Evolutionary conservation across 2,888 invertebrate species (phyloP), one percentile per base, ranked within the genome.

Genomic region (Ichneumoninae sp.): DNA sequence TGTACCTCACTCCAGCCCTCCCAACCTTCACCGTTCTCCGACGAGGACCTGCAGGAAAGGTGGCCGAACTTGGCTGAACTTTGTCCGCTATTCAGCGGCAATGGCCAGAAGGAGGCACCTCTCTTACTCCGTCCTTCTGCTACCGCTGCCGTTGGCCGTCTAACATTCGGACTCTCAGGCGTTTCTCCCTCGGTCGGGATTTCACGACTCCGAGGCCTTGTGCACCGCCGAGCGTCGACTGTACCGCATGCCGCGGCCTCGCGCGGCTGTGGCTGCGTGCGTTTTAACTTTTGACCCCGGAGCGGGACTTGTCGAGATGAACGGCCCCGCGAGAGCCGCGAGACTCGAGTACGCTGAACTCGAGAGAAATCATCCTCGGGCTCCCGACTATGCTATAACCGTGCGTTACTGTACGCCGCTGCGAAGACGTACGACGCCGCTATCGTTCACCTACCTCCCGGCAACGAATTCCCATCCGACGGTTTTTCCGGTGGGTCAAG

Each of bases 31-130:
- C 13, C 26, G 26, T 57, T 57, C 57, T 13, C 22, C 57, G 57
- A 22, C 22, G 22, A 26, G 22, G 57, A 33, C 50, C 65, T 36
- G 77, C 36, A 69, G 73, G 86, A 85, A 85, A 88, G 88, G 87
- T 89, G 83, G 84, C 86, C 87, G 88, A 90, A 90, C 90, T 90
- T 88, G 82, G 81, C 74, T 86, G 88, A 90, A 90, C 90, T 90
- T 90, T 88, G 87, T 88, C 85, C 88, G 87, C 40, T 68, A 73
- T 69, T 83, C 73, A 71, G 66, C 44, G 57, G 47, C n/a, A 65
- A 75, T 40, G 70, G 33, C 63, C 63, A 75, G 60, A 26, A 69
- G 26, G 30, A 63, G 50, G 22, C 36, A 60, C 33, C 40, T 22
- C 16, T 68, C 44, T 68, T 44, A 5, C 57, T 26, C 5, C 13